phyloP scores from a whole-genome alignment of 1,140 invertebrate species.

The Ostrea denselamellosa region DNA sequence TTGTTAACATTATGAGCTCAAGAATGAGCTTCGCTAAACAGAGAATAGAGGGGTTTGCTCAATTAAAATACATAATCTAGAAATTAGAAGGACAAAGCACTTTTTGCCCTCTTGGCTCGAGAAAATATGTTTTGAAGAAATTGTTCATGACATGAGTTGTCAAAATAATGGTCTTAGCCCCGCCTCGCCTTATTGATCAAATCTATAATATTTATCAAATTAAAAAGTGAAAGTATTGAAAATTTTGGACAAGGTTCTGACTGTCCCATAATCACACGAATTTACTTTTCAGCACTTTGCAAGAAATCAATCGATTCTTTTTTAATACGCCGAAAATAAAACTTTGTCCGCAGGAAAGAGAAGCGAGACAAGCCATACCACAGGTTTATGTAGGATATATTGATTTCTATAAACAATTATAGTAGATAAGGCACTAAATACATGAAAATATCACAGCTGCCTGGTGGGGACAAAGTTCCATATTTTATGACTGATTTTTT shows the following conservation, averaged over 20 bases:
- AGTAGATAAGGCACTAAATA: background rate
- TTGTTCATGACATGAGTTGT: background rate
- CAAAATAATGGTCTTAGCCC: background rate
- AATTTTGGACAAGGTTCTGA: background rate
- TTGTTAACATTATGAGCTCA: background rate
- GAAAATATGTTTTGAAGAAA: background rate
- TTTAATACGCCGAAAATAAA: background rate
- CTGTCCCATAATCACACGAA: background rate
- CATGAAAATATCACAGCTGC: background rate
- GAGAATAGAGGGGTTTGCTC: background rate
- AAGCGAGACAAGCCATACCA: background rate
- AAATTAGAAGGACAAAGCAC: constrained; percentile 26
- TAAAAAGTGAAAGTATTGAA: background rate
- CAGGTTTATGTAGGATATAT: background rate
- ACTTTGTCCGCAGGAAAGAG: background rate
- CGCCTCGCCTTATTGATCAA: background rate
- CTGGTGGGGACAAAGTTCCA: background rate
- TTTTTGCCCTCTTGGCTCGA: constrained; percentile 11
- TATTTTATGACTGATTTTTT: no score
- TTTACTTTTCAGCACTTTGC: constrained; percentile 11
- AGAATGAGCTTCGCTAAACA: background rate
- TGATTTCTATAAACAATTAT: background rate
- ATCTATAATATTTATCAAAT: constrained; percentile 1
- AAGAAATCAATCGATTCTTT: background rate
- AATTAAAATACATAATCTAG: constrained; percentile 22